A percentile compares a stretch with the other conserved stretches of the same genome.
These are phyloP conservation scores for Podarcis cretensis DNA, from an alignment of 2,113 vertebrate genomes.

Conservation along the genomic window DNA sequence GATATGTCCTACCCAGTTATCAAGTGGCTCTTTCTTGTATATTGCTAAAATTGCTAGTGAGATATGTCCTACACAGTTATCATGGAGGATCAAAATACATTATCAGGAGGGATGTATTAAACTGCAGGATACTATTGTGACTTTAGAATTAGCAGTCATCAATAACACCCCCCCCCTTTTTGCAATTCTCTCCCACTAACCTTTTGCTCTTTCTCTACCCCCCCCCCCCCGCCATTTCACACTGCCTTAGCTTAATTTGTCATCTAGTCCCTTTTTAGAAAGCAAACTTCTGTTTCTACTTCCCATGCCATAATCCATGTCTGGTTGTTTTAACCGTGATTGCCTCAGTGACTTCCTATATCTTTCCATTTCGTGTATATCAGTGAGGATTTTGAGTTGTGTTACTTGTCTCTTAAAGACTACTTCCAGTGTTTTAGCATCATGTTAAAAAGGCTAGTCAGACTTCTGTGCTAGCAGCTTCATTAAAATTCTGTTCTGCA, in stretches of 20 bases:
- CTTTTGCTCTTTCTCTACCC: neutral
- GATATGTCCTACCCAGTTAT: neutral
- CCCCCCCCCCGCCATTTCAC: neutral
- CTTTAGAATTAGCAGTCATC: neutral
- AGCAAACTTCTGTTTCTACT: conserved; percentile 11
- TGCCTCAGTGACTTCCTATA: conserved; percentile 65
- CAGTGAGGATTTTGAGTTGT: conserved; percentile 73
- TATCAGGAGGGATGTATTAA: neutral
- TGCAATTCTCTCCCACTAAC: conserved; percentile 8
- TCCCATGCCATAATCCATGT: conserved; percentile 35
- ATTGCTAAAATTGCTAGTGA: neutral
- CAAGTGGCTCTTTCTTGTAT: neutral
- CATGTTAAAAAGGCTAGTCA: conserved; percentile 83
- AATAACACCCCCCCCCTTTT: neutral
- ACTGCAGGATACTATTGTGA: neutral
- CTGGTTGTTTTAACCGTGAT: conserved; percentile 33
- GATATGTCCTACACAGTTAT: neutral
- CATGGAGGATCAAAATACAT: neutral
- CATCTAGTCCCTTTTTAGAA: conserved; percentile 11
- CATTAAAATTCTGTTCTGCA: conserved; percentile 86
- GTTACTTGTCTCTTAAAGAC: conserved; percentile 76
- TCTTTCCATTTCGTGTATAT: conserved; percentile 66
- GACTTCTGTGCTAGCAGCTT: conserved; percentile 75
- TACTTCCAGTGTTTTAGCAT: conserved; percentile 80
- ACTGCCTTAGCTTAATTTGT: neutral